Percentiles rank a stretch among this genome's conserved stretches.
These are phyloP conservation scores for Psophia crepitans DNA, from an alignment of 2,113 vertebrate genomes.

Conservation along the genomic window DNA sequence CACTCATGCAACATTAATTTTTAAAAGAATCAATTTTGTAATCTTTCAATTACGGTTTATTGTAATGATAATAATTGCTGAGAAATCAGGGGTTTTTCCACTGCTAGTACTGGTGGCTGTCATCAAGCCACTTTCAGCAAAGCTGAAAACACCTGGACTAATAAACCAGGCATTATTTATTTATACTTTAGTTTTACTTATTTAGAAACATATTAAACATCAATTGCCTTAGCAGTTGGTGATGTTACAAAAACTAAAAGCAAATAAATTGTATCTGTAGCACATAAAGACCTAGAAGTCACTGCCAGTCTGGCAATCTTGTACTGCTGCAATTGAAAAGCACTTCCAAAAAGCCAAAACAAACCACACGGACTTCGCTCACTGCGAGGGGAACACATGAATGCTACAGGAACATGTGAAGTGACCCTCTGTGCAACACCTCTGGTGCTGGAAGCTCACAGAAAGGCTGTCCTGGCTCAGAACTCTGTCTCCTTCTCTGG, in stretches of 20 bases:
- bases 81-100: neutral
- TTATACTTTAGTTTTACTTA: conserved; percentile 48
- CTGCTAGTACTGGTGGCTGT: conserved; percentile 1
- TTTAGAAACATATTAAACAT: conserved; percentile 47
- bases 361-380: neutral
- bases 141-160: conserved; percentile 46
- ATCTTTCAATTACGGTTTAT: conserved; percentile 63
- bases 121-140: conserved; percentile 26
- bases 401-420: neutral
- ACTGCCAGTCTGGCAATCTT: neutral
- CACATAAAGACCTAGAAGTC: neutral
- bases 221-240: conserved; percentile 12
- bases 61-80: conserved; percentile 52
- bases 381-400: neutral
- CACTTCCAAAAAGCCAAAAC: neutral
- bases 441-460: neutral
- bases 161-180: conserved; percentile 65
- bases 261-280: conserved; percentile 2
- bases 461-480: neutral
- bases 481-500: no score
- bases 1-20: conserved; percentile 57
- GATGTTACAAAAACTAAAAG: conserved; percentile 18
- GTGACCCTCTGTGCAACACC: neutral
- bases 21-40: conserved; percentile 69
- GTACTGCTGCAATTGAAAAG: neutral